Base-by-base conservation (phyloP, 2,113 vertebrate genomes). In the Neotragus moschatus region DNA sequence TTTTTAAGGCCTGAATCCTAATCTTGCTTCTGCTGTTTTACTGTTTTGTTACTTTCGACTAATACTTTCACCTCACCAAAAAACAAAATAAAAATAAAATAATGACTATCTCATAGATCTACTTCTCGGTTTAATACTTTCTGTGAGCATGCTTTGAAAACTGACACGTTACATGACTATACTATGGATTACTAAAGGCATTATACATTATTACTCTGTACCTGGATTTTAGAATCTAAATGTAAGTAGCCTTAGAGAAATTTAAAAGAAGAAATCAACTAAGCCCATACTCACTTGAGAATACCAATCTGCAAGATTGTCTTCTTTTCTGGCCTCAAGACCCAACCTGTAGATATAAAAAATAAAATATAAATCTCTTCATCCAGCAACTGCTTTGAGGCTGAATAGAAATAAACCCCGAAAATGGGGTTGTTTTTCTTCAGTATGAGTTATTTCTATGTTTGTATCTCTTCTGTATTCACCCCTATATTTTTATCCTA, bases 261-360 rank as follows among this genome's bases (percentile, higher is more conserved):
- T 45, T 66, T 23, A 96, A 98, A 63, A 94, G 36, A 94, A 51
- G 96, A 96, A 97, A 3, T 43, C 84, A 95, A 84, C 2, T 58
- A 55, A 97, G 55, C 25, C 3, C 19, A 43, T n/a, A 96, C 98
- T 96, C 98, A 99, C 99, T 99, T 99, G 99, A 97, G 99, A 99
- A 97, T 99, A 99, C 99, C 99, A 99, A 53, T 99, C 99, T 51
- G 99, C 98, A 96, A 99, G 98, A 97, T 99, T 99, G 98, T 99
- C 99, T 98, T 99, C 99, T 98, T 99, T 99, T 98, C 99, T 99
- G 47, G 99, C 99, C 98, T 99, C 99, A 91, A 99, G 98, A 85
- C 99, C 99, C 98, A 99, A 98, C 95, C 99, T 99, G 84, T 0
- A 51, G 13, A 90, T 55, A 91, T 43, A 36, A 96, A 23, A 97